Conservation (phyloP, 2,888 invertebrate species). For the Diplazon laetatorius region DNA sequence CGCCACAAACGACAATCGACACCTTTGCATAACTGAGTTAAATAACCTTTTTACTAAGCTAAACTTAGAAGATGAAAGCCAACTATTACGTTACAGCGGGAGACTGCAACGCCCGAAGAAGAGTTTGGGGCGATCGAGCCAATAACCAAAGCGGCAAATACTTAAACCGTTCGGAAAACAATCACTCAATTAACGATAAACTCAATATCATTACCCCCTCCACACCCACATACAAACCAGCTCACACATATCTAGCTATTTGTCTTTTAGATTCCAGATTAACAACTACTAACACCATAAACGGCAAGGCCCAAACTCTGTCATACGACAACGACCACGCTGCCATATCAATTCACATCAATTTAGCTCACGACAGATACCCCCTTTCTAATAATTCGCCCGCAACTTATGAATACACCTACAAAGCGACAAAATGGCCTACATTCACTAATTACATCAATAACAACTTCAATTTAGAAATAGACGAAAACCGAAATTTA, state of each 20-base stretch:
- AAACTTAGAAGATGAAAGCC: too few species aligned
- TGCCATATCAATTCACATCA: too few species aligned
- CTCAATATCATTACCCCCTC: background rate
- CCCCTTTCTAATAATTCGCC: too few species aligned
- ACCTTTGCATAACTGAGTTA: too few species aligned
- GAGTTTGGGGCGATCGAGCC: conserved; percentile 1
- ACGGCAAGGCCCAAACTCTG: background rate
- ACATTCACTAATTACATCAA: background rate
- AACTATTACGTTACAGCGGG: background rate
- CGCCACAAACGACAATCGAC: too few species aligned
- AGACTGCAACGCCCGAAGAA: conserved; percentile 17
- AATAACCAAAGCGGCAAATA: conserved; percentile 29
- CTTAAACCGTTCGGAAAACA: background rate
- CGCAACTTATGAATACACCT: background rate
- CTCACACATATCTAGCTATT: background rate
- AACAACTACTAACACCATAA: background rate
- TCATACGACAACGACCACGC: conserved; percentile 2
- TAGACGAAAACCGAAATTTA: conserved; percentile 6
- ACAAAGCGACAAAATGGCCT: background rate
- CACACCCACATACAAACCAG: background rate
- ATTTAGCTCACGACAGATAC: background rate
- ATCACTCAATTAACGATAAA: background rate
- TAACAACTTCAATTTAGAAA: background rate
- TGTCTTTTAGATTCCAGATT: background rate
- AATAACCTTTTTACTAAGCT: too few species aligned